Evolutionary conservation across 2,113 vertebrate species (phyloP), one percentile per base, ranked within the genome.

Genomic region (Nothobranchius kuhntae): DNA sequence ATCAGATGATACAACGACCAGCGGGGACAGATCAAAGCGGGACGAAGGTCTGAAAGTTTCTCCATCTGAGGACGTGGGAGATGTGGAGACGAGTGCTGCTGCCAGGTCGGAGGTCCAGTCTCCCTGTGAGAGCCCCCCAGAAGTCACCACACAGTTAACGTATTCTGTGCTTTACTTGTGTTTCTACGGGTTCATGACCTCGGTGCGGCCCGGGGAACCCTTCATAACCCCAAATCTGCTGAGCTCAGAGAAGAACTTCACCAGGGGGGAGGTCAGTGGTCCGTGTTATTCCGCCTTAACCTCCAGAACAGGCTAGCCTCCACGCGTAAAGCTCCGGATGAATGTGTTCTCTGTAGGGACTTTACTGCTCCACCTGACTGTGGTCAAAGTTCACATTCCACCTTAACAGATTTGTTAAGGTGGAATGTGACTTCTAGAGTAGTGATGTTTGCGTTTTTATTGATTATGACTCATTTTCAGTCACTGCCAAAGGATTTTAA

Each of bases 201-300:
- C 95, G 46, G 72, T 96, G 30, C 93, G 92, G 57, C 96, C 96
- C 0, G 95, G 95, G 1, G 96, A 96, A 73, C 90, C 95, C 13
- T 97, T 97, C 84, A 94, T 96, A 50, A 96, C 95, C 0, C 96
- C 96, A 0, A 91, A 92, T 66, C 92, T 97, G 6, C 90, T 96
- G 70, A 91, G 94, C 45, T 0, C 68, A 0, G 89, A 91, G 68
- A 95, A 92, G 87, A 96, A 96, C 87, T 95, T 97, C 89, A 95
- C 95, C 2, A 77, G 35, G 15, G 10, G 86, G 15, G 82, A 96
- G 95, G 95, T 93, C 17, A 7, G 93, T 80, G 44, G 12, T 30
- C 30, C 30, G 30, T 30, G 30, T 30, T 30, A 30, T 30, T 30
- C 30, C 30, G 4, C 30, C 30, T n/a, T 46, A 52, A 64, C 17